Conservation (phyloP, 2,113 vertebrate genomes). For the Corythoichthys intestinalis region DNA sequence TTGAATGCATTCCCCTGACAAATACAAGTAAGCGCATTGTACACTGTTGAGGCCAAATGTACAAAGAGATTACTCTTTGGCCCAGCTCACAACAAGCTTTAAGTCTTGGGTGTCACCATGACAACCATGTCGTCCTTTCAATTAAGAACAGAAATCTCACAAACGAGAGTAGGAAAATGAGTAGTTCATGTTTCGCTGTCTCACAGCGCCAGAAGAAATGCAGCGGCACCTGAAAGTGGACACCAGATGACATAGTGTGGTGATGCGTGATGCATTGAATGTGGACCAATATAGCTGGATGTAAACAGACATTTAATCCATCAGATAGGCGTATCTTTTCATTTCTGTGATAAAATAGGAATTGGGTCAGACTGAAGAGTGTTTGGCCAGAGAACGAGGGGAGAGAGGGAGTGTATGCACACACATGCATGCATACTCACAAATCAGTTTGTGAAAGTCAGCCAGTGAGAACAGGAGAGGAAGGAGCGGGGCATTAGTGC, state of each 20-base stretch:
- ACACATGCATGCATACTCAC: constrained; percentile 22
- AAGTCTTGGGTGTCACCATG: constrained; percentile 69
- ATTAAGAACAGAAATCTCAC: constrained; percentile 60
- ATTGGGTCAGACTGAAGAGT: constrained; percentile 61
- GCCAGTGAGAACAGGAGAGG: constrained; percentile 21
- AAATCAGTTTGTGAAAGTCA: constrained; percentile 44
- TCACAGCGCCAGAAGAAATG: constrained; percentile 11
- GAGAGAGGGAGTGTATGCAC: constrained; percentile 30
- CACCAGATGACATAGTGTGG: constrained; percentile 25
- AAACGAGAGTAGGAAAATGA: constrained; percentile 56
- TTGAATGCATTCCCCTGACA: not conserved
- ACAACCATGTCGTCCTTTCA: constrained; percentile 64
- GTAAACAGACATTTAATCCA: constrained; percentile 10
- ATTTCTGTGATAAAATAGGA: constrained; percentile 50
- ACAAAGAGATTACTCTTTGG: constrained; percentile 48
- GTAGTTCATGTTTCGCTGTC: constrained; percentile 41
- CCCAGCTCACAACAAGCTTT: constrained; percentile 63
- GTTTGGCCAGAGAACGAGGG: constrained; percentile 49
- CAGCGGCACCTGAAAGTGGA: constrained; percentile 10
- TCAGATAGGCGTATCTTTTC: constrained; percentile 30
- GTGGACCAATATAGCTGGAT: not conserved
- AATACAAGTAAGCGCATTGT: constrained; percentile 19
- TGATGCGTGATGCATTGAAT: constrained; percentile 15
- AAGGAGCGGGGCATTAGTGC: constrained; percentile 26
- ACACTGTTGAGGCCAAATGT: constrained; percentile 33